These are phyloP conservation scores for Scomber japonicus DNA, from an alignment of 2,113 vertebrate genomes.

Conservation along the genomic window DNA sequence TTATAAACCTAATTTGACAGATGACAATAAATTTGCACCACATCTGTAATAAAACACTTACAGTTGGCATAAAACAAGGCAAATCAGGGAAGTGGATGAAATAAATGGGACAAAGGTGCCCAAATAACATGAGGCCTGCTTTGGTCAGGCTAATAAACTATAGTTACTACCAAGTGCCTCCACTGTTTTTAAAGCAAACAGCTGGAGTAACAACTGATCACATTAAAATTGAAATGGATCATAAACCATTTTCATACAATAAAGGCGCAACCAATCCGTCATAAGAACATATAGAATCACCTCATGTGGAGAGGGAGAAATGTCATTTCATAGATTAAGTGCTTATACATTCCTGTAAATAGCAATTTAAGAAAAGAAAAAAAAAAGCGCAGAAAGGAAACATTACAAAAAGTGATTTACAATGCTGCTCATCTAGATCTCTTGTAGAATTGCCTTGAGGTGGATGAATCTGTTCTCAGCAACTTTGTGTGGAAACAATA, in stretches of 20 bases:
- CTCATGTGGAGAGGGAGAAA: slow-evolving; percentile 24
- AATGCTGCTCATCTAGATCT: neutral
- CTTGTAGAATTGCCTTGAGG: neutral
- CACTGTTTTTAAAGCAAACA: slow-evolving; percentile 65
- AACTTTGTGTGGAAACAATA: slow-evolving; percentile 11
- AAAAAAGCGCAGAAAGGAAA: slow-evolving; percentile 31
- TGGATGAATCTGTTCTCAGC: slow-evolving; percentile 31
- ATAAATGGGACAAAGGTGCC: slow-evolving; percentile 40
- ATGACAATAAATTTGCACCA: slow-evolving; percentile 10
- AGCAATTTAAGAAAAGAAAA: slow-evolving; percentile 39
- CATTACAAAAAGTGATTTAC: slow-evolving; percentile 53
- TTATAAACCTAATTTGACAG: slow-evolving; percentile 18
- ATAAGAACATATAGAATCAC: slow-evolving; percentile 26
- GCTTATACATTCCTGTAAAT: slow-evolving; percentile 1
- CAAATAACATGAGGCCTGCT: slow-evolving; percentile 40
- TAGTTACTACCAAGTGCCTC: slow-evolving; percentile 47
- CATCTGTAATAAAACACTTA: slow-evolving; percentile 31
- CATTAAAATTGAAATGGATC: slow-evolving; percentile 60
- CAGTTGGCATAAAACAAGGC: slow-evolving; percentile 15
- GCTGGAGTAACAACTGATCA: slow-evolving; percentile 53
- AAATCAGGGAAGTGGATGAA: slow-evolving; percentile 35
- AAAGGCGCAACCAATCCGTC: slow-evolving; percentile 43
- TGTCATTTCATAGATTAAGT: no score
- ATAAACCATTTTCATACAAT: slow-evolving; percentile 54
- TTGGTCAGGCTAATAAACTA: slow-evolving; percentile 54